Percentiles rank a stretch among this genome's conserved stretches.
phyloP scores from a whole-genome alignment of 2,113 vertebrate species.

The Blennius ocellaris region DNA sequence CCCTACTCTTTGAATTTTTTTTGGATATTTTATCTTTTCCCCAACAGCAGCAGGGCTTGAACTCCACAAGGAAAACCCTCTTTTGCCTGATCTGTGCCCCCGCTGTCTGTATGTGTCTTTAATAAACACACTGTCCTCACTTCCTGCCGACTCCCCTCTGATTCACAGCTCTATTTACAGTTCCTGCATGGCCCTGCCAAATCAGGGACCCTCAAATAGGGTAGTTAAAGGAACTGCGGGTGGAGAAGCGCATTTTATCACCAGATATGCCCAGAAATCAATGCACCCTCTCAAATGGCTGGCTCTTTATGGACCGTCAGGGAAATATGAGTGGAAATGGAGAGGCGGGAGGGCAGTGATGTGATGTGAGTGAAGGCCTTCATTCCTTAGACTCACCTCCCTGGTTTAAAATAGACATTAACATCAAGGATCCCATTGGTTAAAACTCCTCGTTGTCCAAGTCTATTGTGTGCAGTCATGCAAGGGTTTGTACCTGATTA shows the following conservation, averaged over 20 bases:
- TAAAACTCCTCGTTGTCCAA: slow-evolving; percentile 65
- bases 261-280: slow-evolving; percentile 83
- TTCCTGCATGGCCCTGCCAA: slow-evolving; percentile 74
- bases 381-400: slow-evolving; percentile 69
- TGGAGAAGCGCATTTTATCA: slow-evolving; percentile 79
- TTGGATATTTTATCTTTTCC: slow-evolving; percentile 33
- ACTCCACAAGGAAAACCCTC: slow-evolving; percentile 34
- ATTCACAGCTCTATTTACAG: slow-evolving; percentile 79
- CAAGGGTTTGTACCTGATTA: slow-evolving; percentile 64
- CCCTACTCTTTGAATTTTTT: slow-evolving; percentile 20
- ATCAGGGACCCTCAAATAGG: slow-evolving; percentile 78
- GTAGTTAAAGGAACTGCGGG: slow-evolving; percentile 79
- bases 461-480: slow-evolving; percentile 67
- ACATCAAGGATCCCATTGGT: slow-evolving; percentile 68
- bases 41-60: slow-evolving; percentile 12
- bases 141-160: slow-evolving; percentile 56
- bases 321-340: slow-evolving; percentile 79
- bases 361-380: slow-evolving; percentile 72
- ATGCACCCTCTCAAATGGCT: slow-evolving; percentile 79
- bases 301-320: slow-evolving; percentile 81
- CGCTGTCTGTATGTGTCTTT: slow-evolving; percentile 53
- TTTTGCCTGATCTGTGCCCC: slow-evolving; percentile 28
- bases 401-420: slow-evolving; percentile 69
- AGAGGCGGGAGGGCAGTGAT: slow-evolving; percentile 65
- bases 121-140: slow-evolving; percentile 55